Base-by-base conservation (phyloP, 2,888 invertebrate species). In the Seira ritae region DNA sequence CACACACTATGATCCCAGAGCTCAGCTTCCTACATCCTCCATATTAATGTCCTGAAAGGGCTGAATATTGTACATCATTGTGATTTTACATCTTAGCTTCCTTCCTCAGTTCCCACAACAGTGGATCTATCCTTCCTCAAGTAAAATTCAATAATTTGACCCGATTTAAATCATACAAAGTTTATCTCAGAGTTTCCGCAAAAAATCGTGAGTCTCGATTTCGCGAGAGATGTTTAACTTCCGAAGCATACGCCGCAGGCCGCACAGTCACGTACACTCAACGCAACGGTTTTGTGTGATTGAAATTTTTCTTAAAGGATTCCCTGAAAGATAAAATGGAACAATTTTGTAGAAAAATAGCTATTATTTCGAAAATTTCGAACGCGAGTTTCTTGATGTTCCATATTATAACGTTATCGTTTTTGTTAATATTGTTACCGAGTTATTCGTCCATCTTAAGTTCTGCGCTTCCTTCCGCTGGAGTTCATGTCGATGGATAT, bases 401-500 rank as follows among this genome's bases (percentile, higher is more conserved):
- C 8, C 31, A 8, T 4, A 31, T 31, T 2, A 31, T 31, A 31
- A 2, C 2, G 3, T 31, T 31, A 31, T 31, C 31, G 31, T 31
- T 31, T 31, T 31, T 31, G 8, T 31, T 31, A 31, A 4, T 31
- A 4, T 31, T 31, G 8, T 31, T 31, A 31, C 31, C 31, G 55
- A 12, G 17, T 55, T 55, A 12, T 55, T n/a, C 55, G 3, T n/a
- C 55, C 55, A 55, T 55, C 55, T 15, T 8, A 12, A 42, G 31
- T 17, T 69, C 17, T 12, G 71, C 50, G 1, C 1, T 71, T 15
- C 55, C 67, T 0, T 8, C 15, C 6, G 20, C 81, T 6, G 81
- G 72, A 12, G 81, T 81, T 0, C 76, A 81, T n/a, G 76, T 76
- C 0, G 81, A 76, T n/a, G 81, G 81, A 0, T 81, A 81, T 60